Percentiles rank a stretch among this genome's conserved stretches.
phyloP scores from a whole-genome alignment of 2,888 invertebrate species.

The Balanococcus diminutus region DNA sequence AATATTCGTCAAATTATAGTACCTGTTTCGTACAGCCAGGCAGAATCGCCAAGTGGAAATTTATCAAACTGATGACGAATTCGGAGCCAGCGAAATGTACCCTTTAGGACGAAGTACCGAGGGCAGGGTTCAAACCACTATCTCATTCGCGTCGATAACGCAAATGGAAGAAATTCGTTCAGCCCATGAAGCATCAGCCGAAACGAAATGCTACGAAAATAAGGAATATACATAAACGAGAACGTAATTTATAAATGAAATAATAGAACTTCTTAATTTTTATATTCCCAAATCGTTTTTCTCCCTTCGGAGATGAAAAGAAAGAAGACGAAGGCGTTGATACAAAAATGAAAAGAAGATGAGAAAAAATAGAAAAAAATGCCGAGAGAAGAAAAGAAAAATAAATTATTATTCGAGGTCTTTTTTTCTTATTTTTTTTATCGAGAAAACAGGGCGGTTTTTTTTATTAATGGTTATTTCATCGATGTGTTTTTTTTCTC shows the following conservation, averaged over 20 bases:
- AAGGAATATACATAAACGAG: not conserved
- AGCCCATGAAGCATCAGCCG: not conserved
- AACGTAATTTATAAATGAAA: constrained; percentile 30
- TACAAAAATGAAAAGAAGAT: not conserved
- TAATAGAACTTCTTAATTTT: constrained; percentile 27
- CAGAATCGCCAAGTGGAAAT: not conserved
- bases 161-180: not conserved
- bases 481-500: not conserved
- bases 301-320: too few relatives aligned
- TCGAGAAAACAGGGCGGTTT: not conserved
- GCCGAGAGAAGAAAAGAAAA: not conserved
- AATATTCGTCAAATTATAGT: not conserved
- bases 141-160: not conserved
- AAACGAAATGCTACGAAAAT: not conserved
- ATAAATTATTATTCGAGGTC: constrained; percentile 5
- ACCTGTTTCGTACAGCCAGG: not conserved
- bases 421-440: not conserved
- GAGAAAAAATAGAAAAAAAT: not conserved
- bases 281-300: not conserved
- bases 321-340: too few relatives aligned
- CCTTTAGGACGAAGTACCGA: not conserved
- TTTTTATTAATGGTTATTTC: constrained; percentile 9
- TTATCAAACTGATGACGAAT: not conserved
- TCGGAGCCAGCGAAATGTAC: not conserved
- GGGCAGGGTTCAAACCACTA: not conserved